Evolutionary conservation across 2,113 vertebrate species (phyloP).

Genomic region (Columbina picui): DNA sequence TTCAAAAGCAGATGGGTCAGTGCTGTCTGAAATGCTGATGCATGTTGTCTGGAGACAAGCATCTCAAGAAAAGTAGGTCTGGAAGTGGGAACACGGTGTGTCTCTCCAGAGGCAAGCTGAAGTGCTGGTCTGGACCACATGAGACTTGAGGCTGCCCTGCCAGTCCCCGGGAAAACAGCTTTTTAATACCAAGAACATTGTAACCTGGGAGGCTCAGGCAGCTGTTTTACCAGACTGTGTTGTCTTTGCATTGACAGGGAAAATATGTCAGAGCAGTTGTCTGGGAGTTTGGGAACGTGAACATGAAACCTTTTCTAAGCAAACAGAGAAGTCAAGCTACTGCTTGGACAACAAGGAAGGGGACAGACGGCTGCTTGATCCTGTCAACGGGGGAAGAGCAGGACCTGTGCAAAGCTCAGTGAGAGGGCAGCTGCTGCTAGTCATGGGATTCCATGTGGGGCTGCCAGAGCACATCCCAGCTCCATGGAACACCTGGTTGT

Average conservation of each 20-base stretch:
- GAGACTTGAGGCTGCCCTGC: background rate
- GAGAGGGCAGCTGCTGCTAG: background rate
- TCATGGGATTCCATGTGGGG: background rate
- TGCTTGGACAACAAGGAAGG: background rate
- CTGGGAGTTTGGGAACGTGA: slow-evolving; percentile 29
- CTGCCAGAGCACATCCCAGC: background rate
- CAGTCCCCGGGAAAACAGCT: background rate
- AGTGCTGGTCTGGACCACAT: accelerated
- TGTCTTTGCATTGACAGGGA: slow-evolving; percentile 55
- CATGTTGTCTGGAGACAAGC: background rate
- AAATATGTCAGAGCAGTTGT: slow-evolving; percentile 52
- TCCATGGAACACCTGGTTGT: background rate
- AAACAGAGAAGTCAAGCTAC: background rate
- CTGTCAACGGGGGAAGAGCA: background rate
- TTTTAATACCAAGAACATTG: background rate
- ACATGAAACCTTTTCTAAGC: background rate
- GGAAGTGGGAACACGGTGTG: background rate
- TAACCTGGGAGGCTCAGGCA: slow-evolving; percentile 13
- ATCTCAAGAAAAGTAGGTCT: background rate
- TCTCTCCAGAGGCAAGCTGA: background rate
- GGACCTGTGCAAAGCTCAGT: background rate
- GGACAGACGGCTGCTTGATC: background rate
- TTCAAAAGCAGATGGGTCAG: background rate
- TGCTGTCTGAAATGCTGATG: background rate
- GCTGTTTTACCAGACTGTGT: slow-evolving; percentile 59